Evolutionary conservation across 1,140 invertebrate species (phyloP), one percentile per base, ranked within the genome.

Genomic region (Oreohelix idahoensis): DNA sequence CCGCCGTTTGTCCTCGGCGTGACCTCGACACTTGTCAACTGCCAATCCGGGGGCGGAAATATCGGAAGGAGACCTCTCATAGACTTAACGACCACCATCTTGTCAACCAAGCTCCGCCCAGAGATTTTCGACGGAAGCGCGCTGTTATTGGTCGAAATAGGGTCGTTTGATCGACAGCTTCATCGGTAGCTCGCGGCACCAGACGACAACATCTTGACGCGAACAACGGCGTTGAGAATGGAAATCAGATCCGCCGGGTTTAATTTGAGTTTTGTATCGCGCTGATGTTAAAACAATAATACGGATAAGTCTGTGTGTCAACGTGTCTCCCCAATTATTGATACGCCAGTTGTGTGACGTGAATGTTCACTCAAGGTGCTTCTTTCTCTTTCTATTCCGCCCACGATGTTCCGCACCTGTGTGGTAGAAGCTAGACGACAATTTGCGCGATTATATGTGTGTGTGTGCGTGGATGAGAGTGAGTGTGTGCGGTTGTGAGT

Each of bases 381-480:
- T n/a, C n/a, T n/a, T 58, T 58, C 53, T 58, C 53, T 58, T 4
- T 58, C 26, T 23, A 58, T 23, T 58, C 53, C 26, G 26, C 13
- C 53, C 53, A 58, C 53, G 23, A 58, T n/a, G 8, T n/a, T n/a
- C 53, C 26, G 26, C 53, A 58, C 53, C 53, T 58, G 13, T 8
- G 15, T 5, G 53, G 53, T 58, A n/a, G 53, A 58, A 58, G 23
- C 23, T 58, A 58, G 26, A 58, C 53, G 26, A 17, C 45, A 49
- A 49, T 49, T 49, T 49, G 45, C 45, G 45, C 45, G 53, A 4
- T 23, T 35, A n/a, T 35, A 5, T 73, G n/a, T 74, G 38, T 74
- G 35, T 74, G 36, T 74, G 71, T 39, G 71, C 39, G 71, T 74
- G 71, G 23, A 2, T 74, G 2, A 42, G 71, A 4, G 71, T 39